Base-by-base conservation (phyloP, 2,888 invertebrate species). In the Heteropelma amictum region DNA sequence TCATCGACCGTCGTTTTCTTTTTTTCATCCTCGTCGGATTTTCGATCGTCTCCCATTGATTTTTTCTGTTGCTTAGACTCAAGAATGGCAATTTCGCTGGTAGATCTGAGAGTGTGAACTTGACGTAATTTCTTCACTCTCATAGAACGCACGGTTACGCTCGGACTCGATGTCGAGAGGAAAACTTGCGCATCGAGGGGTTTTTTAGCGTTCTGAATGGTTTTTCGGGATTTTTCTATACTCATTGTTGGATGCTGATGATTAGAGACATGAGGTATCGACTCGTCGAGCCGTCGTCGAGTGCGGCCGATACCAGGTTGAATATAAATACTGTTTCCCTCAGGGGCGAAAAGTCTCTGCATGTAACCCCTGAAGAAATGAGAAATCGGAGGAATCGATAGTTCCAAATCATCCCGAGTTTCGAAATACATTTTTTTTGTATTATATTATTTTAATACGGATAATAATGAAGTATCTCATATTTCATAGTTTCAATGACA, bases 311-410 rank as follows among this genome's bases (percentile, higher is more conserved):
- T 76, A 3, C 82, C 80, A 3, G 85, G 82, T 47, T 83, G 81
- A 51, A 86, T 72, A 14, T 82, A 83, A 68, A 82, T n/a, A 5
- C 79, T 70, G 14, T 80, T 76, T 4, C 65, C 75, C 1, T 80
- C 79, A 5, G 79, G 68, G 3, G 47, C 53, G 42, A 85, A 85
- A 2, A 86, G 68, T 14, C 83, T 81, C 17, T 79, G 79, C 67
- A 81, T 72, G 8, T 75, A 73, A 3, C 79, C 78, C 54, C 81
- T 79, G 38, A 49, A 3, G 6, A 10, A 28, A 19, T 1, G 10
- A 14, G 5, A 1, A 1, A 42, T 5, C 5, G 6, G 10, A 6
- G 10, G 21, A 26, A n/a, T 19, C 10, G 6, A 8, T 3, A 2
- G 0, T 6, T 23, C 14, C 0, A 1, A 51, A 30, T 4, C n/a